Evolutionary conservation across 1,140 invertebrate genomes (phyloP).

Genomic region (Charaxes varanes): DNA sequence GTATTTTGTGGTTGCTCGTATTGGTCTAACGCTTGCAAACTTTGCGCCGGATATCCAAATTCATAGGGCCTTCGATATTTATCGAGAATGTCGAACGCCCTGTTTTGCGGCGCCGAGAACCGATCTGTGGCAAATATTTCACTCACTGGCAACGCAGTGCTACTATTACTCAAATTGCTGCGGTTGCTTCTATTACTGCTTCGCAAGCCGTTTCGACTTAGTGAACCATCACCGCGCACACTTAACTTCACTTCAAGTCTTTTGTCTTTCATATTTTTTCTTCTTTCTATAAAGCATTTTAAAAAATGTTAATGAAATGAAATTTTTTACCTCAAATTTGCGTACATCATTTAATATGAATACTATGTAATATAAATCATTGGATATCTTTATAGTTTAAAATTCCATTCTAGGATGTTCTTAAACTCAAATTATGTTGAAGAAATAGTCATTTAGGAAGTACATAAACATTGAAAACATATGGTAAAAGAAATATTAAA

Average conservation of each 20-base stretch:
- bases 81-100: slow-evolving; percentile 53
- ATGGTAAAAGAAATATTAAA: too few relatives aligned
- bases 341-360: too few relatives aligned
- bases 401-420: too few relatives aligned
- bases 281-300: slow-evolving; percentile 3
- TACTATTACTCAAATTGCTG: slow-evolving; percentile 47
- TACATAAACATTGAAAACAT: too few relatives aligned
- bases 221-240: slow-evolving; percentile 59
- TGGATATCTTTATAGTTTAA: too few relatives aligned
- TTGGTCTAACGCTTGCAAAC: slow-evolving; percentile 51
- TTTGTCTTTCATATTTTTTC: slow-evolving; percentile 59
- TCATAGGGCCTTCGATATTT: slow-evolving; percentile 48
- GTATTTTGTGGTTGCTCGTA: slow-evolving; percentile 36
- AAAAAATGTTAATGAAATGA: slow-evolving; percentile 7
- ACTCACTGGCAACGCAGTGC: slow-evolving; percentile 42
- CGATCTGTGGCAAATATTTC: slow-evolving; percentile 63
- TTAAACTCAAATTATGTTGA: too few relatives aligned
- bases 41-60: slow-evolving; percentile 54
- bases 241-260: slow-evolving; percentile 62
- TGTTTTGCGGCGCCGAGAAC: slow-evolving; percentile 45
- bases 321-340: too few relatives aligned
- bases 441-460: too few relatives aligned
- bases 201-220: slow-evolving; percentile 47
- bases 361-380: too few relatives aligned
- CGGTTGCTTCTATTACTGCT: slow-evolving; percentile 59